Evolutionary conservation across 2,797 vertebrate genomes (phyloP).

Genomic region (Cyprinodon diabolis): DNA sequence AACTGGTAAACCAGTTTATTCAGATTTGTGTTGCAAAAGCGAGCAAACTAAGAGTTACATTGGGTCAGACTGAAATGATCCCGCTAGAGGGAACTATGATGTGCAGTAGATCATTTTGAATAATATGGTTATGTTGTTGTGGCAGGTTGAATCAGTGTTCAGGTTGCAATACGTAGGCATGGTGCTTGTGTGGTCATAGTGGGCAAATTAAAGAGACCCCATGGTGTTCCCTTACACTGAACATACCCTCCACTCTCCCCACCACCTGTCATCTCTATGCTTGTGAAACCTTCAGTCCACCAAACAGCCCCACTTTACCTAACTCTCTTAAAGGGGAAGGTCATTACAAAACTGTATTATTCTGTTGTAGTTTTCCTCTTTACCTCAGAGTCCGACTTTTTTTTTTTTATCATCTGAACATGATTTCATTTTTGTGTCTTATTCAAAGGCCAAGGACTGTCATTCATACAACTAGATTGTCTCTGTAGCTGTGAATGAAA

Average conservation of each 20-base stretch:
- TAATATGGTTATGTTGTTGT: slow-evolving; percentile 11
- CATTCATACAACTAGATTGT: not conserved
- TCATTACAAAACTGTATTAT: slow-evolving; percentile 7
- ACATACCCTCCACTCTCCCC: slow-evolving; percentile 46
- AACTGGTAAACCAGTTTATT: slow-evolving; percentile 7
- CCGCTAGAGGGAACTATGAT: not conserved
- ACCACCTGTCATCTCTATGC: slow-evolving; percentile 75
- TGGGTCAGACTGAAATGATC: slow-evolving; percentile 16
- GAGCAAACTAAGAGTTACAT: slow-evolving; percentile 13
- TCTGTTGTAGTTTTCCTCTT: not conserved
- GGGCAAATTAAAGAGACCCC: slow-evolving; percentile 78
- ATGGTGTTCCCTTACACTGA: slow-evolving; percentile 64
- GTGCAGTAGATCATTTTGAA: slow-evolving; percentile 5
- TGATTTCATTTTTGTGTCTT: not conserved
- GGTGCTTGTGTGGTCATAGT: slow-evolving; percentile 71
- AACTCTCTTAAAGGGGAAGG: slow-evolving; percentile 32
- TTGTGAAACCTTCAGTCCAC: slow-evolving; percentile 24
- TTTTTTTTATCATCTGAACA: not conserved
- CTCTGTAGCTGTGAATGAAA: slow-evolving; percentile 4
- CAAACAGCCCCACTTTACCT: slow-evolving; percentile 40
- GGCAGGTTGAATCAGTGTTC: slow-evolving; percentile 19
- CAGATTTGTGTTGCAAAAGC: slow-evolving; percentile 11
- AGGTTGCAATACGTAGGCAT: slow-evolving; percentile 35
- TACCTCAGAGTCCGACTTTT: not conserved
- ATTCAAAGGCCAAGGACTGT: not conserved